A percentile compares a stretch with the other conserved stretches of the same genome.
Evolutionary conservation across 1,140 invertebrate species (phyloP).

Genomic region (Pseudomyrmex concolor): DNA sequence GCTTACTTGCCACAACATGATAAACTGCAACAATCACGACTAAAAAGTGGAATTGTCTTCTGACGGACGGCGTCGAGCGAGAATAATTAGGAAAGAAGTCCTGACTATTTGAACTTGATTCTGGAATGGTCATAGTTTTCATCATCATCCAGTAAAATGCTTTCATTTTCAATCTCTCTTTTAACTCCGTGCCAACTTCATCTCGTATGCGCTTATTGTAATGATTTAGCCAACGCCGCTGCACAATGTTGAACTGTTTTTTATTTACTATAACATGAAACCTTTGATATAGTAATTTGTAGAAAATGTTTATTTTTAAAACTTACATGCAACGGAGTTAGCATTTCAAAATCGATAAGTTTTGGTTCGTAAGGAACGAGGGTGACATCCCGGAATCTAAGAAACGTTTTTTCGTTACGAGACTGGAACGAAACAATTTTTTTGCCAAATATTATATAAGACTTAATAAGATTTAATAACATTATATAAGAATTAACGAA

Average conservation of each 20-base stretch:
- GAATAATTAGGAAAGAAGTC: conserved; percentile 43
- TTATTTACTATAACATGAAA: too few relatives aligned
- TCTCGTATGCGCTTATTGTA: conserved; percentile 91
- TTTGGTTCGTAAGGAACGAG: conserved; percentile 97
- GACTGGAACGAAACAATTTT: conserved; percentile 71
- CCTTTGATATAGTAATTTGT: too few relatives aligned
- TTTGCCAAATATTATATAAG: conserved; percentile 17
- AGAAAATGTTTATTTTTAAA: not conserved
- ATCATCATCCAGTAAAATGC: conserved; percentile 93
- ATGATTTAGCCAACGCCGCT: conserved; percentile 92
- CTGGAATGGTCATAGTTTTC: conserved; percentile 89
- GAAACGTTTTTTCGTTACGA: conserved; percentile 84
- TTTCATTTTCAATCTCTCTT: conserved; percentile 87
- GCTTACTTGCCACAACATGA: conserved; percentile 57
- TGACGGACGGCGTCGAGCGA: conserved; percentile 37
- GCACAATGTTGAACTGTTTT: conserved; percentile 69
- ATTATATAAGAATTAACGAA: conserved; percentile 7
- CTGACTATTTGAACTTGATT: conserved; percentile 73
- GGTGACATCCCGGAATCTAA: conserved; percentile 93
- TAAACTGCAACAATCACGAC: conserved; percentile 33
- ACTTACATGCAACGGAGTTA: conserved; percentile 91
- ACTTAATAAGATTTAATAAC: too few relatives aligned
- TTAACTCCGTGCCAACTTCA: conserved; percentile 90
- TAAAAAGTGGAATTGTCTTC: conserved; percentile 57
- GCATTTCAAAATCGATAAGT: conserved; percentile 91